A percentile compares a stretch with the other conserved stretches of the same genome.
Evolutionary conservation across 2,797 vertebrate genomes (phyloP).

Genomic region (Holocentrus rufus): DNA sequence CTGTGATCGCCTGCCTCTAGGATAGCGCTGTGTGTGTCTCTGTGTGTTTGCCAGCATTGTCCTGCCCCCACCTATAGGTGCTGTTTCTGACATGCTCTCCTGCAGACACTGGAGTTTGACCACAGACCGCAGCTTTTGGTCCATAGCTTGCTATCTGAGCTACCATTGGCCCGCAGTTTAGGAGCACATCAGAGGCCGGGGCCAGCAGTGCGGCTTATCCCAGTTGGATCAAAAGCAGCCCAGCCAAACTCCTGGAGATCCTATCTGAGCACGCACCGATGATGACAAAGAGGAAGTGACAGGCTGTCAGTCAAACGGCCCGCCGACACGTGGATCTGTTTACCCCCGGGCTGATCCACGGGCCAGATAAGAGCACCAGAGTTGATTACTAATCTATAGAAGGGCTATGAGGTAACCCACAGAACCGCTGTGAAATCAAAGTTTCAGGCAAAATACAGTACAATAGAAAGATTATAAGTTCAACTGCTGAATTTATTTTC

Average conservation of each 20-base stretch:
- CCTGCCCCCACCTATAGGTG: slow-evolving; percentile 5
- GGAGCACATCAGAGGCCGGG: slow-evolving; percentile 50
- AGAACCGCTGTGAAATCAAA: slow-evolving; percentile 49
- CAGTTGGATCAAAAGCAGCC: slow-evolving; percentile 73
- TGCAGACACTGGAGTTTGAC: slow-evolving; percentile 14
- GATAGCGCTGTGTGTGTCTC: neutral
- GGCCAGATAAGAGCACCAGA: slow-evolving; percentile 70
- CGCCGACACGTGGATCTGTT: slow-evolving; percentile 81
- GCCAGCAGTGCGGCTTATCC: slow-evolving; percentile 60
- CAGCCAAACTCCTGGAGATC: slow-evolving; percentile 70
- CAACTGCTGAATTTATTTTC: slow-evolving; percentile 32
- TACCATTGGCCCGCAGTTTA: slow-evolving; percentile 52
- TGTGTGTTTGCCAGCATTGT: neutral
- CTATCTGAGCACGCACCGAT: slow-evolving; percentile 70
- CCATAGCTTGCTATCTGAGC: slow-evolving; percentile 49
- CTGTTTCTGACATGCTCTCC: slow-evolving; percentile 11
- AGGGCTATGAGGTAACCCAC: slow-evolving; percentile 62
- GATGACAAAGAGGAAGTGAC: slow-evolving; percentile 80
- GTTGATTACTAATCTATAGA: slow-evolving; percentile 69
- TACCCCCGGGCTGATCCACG: slow-evolving; percentile 72
- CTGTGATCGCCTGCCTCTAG: neutral
- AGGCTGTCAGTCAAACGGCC: slow-evolving; percentile 79
- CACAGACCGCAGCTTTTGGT: neutral
- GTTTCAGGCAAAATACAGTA: slow-evolving; percentile 22
- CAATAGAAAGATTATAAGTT: slow-evolving; percentile 8